Evolutionary conservation across 1,140 invertebrate genomes (phyloP).

Genomic region (Epicauta chinensis): DNA sequence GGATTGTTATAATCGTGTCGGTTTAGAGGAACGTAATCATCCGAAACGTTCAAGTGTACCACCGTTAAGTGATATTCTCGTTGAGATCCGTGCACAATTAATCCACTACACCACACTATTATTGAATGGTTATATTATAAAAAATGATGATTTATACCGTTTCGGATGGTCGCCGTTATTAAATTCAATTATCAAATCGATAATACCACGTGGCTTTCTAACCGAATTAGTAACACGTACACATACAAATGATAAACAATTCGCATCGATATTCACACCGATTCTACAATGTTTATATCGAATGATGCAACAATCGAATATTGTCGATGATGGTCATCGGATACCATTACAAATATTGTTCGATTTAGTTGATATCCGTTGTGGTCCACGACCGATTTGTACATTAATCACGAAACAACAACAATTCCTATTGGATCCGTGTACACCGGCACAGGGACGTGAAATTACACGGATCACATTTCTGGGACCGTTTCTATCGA

Average conservation of each 20-base stretch:
- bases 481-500: slow-evolving; percentile 81
- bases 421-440: slow-evolving; percentile 69
- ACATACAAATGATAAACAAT: slow-evolving; percentile 48
- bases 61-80: slow-evolving; percentile 49
- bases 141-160: slow-evolving; percentile 12
- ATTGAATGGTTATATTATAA: slow-evolving; percentile 45
- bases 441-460: slow-evolving; percentile 65
- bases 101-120: slow-evolving; percentile 55
- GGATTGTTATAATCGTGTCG: slow-evolving; percentile 62
- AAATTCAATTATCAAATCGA: slow-evolving; percentile 55
- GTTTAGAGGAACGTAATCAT: slow-evolving; percentile 61
- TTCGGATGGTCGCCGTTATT: slow-evolving; percentile 48
- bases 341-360: slow-evolving; percentile 55
- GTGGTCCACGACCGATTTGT: slow-evolving; percentile 66
- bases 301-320: slow-evolving; percentile 61
- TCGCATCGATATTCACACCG: slow-evolving; percentile 63
- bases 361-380: slow-evolving; percentile 66
- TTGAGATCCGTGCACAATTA: slow-evolving; percentile 55
- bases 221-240: slow-evolving; percentile 57
- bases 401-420: slow-evolving; percentile 64
- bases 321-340: slow-evolving; percentile 64
- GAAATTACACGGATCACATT: slow-evolving; percentile 78
- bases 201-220: slow-evolving; percentile 60
- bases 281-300: slow-evolving; percentile 62
- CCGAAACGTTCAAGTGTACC: slow-evolving; percentile 61